Conservation (phyloP, 1,140 invertebrate species). For the Metopolophium dirhodum region DNA sequence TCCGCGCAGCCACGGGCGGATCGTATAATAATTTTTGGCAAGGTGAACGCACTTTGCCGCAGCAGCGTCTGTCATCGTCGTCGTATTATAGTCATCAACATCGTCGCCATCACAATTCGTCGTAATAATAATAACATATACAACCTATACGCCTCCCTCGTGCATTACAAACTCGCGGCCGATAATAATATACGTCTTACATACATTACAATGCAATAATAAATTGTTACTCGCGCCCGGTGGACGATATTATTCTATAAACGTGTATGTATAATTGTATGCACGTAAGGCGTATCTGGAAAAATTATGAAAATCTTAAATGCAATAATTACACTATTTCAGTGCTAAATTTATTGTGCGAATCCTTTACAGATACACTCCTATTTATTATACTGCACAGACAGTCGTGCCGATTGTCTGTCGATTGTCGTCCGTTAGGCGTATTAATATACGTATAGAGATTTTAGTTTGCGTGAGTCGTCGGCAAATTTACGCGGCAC, state of each 20-base stretch:
- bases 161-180: background rate
- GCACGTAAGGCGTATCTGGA: too few species aligned
- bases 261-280: too few species aligned
- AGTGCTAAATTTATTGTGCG: too few species aligned
- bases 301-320: too few species aligned
- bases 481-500: background rate
- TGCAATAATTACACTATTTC: too few species aligned
- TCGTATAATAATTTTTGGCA: background rate
- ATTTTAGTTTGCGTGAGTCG: background rate
- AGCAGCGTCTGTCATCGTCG: background rate
- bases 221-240: background rate
- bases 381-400: too few species aligned
- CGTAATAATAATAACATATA: background rate
- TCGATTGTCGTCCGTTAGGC: too few species aligned
- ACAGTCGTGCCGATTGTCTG: too few species aligned
- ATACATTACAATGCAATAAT: background rate
- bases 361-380: too few species aligned
- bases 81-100: background rate
- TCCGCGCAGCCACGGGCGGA: background rate
- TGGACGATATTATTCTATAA: too few species aligned
- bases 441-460: too few species aligned
- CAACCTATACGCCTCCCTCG: background rate
- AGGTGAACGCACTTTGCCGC: conserved; percentile 33
- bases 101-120: background rate
- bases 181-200: background rate